Evolutionary conservation across 1,140 invertebrate genomes (phyloP).

Genomic region (Sinonovacula constricta): DNA sequence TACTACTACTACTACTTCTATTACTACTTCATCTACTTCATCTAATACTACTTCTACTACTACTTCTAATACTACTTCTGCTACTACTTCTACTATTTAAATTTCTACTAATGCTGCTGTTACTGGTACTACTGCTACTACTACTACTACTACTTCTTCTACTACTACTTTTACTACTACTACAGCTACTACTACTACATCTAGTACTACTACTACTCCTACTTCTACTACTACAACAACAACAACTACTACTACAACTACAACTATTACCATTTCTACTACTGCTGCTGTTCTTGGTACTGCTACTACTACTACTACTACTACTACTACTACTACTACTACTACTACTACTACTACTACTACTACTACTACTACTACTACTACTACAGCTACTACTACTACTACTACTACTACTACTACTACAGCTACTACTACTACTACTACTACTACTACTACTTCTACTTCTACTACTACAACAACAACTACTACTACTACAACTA

Average conservation of each 20-base stretch:
- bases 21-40: background rate
- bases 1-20: background rate
- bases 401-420: background rate
- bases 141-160: background rate
- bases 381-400: background rate
- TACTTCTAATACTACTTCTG: too few species aligned
- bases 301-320: background rate
- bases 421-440: background rate
- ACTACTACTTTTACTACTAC: background rate
- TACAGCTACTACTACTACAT: conserved; percentile 1
- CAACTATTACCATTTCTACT: too few species aligned
- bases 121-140: background rate
- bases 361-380: background rate
- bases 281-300: background rate
- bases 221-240: too few species aligned
- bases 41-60: too few species aligned
- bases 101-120: too few species aligned
- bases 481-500: background rate
- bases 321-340: background rate
- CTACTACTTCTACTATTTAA: too few species aligned
- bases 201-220: conserved; percentile 5
- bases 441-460: background rate
- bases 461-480: background rate
- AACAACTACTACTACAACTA: too few species aligned
- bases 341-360: background rate